phyloP scores from a whole-genome alignment of 2,797 vertebrate species.

The Melanotaenia nigrans region DNA sequence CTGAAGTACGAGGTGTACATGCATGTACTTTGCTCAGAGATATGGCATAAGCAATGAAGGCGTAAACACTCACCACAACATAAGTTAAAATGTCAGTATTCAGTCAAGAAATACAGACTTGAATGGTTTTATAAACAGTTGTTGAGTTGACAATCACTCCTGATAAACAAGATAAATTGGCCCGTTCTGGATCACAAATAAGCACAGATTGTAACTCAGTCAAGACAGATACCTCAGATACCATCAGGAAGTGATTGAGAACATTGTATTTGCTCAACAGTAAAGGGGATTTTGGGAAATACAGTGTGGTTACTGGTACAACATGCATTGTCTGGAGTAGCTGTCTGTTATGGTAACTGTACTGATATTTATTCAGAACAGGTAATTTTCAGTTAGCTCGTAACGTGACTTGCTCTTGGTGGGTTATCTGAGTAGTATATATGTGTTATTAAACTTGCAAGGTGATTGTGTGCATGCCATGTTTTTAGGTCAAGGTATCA shows the following conservation, averaged over 20 bases:
- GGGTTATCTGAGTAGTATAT: not conserved
- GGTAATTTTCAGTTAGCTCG: not conserved
- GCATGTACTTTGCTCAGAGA: slow-evolving; percentile 13
- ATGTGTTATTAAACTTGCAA: not conserved
- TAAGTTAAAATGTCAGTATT: not conserved
- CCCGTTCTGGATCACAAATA: not conserved
- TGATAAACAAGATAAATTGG: not conserved
- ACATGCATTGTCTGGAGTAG: not conserved
- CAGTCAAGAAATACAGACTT: not conserved
- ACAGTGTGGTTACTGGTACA: not conserved
- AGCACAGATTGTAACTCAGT: not conserved
- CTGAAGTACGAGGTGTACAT: slow-evolving; percentile 1
- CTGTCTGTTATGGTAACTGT: not conserved
- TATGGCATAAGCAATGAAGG: not conserved
- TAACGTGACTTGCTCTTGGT: not conserved
- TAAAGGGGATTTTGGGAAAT: not conserved
- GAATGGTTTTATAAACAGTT: not conserved
- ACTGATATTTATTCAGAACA: not conserved
- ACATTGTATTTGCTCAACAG: not conserved
- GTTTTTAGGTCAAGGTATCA: not conserved
- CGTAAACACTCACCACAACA: not conserved
- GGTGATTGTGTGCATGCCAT: not conserved
- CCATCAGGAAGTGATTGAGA: not conserved
- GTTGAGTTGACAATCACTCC: not conserved
- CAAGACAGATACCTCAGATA: not conserved